phyloP scores from a whole-genome alignment of 2,888 invertebrate genomes.

The Melangyna quadrimaculata region DNA sequence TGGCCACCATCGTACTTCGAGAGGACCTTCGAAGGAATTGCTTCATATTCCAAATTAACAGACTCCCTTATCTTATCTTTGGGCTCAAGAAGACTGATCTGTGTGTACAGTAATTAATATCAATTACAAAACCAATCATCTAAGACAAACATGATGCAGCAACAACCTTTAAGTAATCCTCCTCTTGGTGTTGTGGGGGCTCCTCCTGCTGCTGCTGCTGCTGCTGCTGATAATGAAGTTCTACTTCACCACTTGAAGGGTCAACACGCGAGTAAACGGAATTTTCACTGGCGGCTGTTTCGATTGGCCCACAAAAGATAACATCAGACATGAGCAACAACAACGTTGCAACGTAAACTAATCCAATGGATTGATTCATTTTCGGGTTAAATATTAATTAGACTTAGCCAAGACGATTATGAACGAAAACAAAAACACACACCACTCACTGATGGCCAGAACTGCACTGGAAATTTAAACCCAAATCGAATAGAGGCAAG shows the following conservation, averaged over 20 bases:
- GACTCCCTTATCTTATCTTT: slow-evolving; percentile 77
- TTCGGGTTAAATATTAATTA: neutral
- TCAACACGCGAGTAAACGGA: slow-evolving; percentile 46
- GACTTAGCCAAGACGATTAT: neutral
- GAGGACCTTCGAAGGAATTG: slow-evolving; percentile 77
- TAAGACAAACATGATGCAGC: neutral
- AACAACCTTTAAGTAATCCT: slow-evolving; percentile 60
- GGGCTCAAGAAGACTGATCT: slow-evolving; percentile 68
- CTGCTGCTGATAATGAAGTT: neutral
- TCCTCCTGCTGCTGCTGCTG: neutral
- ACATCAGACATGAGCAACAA: slow-evolving; percentile 57
- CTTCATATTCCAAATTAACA: slow-evolving; percentile 79
- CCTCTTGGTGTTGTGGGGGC: slow-evolving; percentile 18
- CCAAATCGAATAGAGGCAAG: slow-evolving; percentile 30
- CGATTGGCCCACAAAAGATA: slow-evolving; percentile 50
- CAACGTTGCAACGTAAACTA: slow-evolving; percentile 46
- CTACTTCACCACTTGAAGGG: slow-evolving; percentile 18
- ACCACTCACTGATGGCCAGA: slow-evolving; percentile 24
- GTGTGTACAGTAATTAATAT: slow-evolving; percentile 17
- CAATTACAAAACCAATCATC: slow-evolving; percentile 4
- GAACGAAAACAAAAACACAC: neutral
- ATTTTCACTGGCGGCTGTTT: slow-evolving; percentile 36
- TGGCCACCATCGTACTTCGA: slow-evolving; percentile 78
- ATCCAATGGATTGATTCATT: slow-evolving; percentile 42
- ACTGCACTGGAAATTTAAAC: slow-evolving; percentile 55